Conservation (phyloP, 2,113 vertebrate genomes). For the Sisor rabdophorus region DNA sequence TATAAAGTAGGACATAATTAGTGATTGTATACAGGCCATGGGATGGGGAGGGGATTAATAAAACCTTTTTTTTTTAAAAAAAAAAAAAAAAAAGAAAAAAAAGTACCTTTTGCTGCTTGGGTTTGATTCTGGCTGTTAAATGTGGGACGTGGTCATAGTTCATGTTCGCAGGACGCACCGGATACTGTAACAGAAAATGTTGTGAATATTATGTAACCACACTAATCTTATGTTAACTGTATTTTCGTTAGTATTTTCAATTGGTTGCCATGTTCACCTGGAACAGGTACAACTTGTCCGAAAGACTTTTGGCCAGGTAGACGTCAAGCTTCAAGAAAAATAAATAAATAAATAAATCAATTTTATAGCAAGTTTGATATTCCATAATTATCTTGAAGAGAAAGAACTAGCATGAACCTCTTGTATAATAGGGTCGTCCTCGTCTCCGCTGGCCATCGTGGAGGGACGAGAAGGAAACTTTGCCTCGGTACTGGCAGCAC, state of each 20-base stretch:
- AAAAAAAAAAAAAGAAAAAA: neutral
- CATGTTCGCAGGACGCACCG: slow-evolving; percentile 88
- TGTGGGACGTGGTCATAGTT: slow-evolving; percentile 86
- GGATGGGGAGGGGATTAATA: rapidly evolving
- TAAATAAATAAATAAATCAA: neutral
- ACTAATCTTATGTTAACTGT: neutral
- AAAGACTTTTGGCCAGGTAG: slow-evolving; percentile 92
- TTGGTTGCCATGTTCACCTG: slow-evolving; percentile 73
- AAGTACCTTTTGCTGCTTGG: slow-evolving; percentile 90
- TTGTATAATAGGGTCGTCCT: slow-evolving; percentile 95
- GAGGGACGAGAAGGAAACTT: slow-evolving; percentile 44
- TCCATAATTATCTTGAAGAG: neutral
- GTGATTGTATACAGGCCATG: neutral
- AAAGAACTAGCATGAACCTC: slow-evolving; percentile 72
- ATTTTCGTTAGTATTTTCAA: too few relatives aligned
- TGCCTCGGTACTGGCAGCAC: slow-evolving; percentile 51
- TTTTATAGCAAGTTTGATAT: neutral
- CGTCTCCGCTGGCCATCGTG: slow-evolving; percentile 96
- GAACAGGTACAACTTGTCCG: slow-evolving; percentile 94
- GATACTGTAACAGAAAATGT: slow-evolving; percentile 73
- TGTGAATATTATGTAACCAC: neutral
- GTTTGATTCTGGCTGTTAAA: slow-evolving; percentile 90
- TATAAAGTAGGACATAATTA: neutral
- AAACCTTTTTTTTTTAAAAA: too few relatives aligned
- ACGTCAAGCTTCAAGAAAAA: slow-evolving; percentile 80